Percentiles rank a stretch among this genome's conserved stretches.
Evolutionary conservation across 2,888 invertebrate genomes (phyloP).

Genomic region (Branchipolynoe longqiensis): DNA sequence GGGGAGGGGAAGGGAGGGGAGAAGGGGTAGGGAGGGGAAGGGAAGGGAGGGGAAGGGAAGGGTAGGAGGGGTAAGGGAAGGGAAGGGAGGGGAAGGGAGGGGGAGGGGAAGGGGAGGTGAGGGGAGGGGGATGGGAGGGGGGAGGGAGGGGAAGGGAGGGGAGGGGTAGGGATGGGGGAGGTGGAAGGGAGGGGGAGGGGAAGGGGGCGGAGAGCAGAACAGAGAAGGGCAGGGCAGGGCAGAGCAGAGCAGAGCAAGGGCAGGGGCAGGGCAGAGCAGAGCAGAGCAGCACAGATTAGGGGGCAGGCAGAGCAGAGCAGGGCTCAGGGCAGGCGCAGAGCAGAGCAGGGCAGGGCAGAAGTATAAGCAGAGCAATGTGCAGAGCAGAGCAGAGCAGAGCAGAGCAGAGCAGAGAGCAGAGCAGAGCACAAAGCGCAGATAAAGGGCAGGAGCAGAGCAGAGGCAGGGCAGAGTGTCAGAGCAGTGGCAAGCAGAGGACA

Average conservation of each 20-base stretch:
- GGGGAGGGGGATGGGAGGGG: not conserved
- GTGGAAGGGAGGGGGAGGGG: not conserved
- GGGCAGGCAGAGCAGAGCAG: not conserved
- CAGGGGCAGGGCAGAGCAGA: not conserved
- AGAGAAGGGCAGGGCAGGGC: not conserved
- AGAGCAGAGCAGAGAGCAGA: too few relatives aligned
- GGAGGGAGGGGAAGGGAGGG: not conserved
- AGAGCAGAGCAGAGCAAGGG: not conserved
- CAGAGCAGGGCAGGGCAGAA: not conserved
- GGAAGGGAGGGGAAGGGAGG: not conserved
- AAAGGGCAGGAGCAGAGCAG: too few relatives aligned
- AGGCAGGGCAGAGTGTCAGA: too few relatives aligned
- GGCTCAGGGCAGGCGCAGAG: not conserved
- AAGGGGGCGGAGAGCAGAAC: not conserved
- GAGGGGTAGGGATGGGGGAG: not conserved
- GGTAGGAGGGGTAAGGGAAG: not conserved
- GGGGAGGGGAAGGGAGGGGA: not conserved
- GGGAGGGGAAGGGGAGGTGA: not conserved
- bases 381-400: too few relatives aligned
- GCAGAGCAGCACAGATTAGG: not conserved
- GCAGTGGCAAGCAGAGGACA: too few relatives aligned
- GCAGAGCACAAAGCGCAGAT: too few relatives aligned
- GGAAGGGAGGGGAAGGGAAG: not conserved
- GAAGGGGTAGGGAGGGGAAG: not conserved
- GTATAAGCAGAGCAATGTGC: not conserved